phyloP scores from a whole-genome alignment of 2,113 vertebrate species.

The Suricata suricatta region DNA sequence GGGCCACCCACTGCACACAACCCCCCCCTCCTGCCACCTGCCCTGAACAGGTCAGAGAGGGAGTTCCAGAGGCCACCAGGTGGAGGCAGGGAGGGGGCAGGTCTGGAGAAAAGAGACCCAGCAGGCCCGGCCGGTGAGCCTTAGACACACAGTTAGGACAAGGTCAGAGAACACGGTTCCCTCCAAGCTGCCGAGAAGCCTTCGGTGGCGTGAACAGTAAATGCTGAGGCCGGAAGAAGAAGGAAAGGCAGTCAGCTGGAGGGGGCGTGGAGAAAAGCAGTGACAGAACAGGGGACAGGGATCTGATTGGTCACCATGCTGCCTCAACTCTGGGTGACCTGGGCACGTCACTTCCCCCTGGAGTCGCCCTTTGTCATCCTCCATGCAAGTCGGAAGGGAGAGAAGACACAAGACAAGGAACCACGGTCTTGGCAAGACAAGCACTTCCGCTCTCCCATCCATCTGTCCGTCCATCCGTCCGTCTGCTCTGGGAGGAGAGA shows the following conservation, averaged over 20 bases:
- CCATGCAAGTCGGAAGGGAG: background rate
- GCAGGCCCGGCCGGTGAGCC: background rate
- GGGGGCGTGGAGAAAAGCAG: rapidly evolving
- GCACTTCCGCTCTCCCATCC: background rate
- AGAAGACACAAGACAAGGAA: background rate
- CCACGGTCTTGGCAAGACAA: background rate
- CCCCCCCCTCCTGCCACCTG: background rate
- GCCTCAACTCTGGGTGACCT: background rate
- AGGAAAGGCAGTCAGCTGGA: background rate
- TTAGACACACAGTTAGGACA: background rate
- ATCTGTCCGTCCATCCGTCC: rapidly evolving
- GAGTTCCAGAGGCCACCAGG: background rate
- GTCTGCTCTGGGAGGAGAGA: background rate
- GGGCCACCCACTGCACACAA: rapidly evolving
- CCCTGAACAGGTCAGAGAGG: rapidly evolving
- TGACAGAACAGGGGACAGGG: background rate
- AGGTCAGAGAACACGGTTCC: background rate
- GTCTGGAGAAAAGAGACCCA: too few species aligned
- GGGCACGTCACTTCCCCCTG: background rate
- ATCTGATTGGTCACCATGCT: background rate
- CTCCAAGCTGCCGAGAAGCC: too few species aligned
- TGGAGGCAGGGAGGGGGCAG: rapidly evolving
- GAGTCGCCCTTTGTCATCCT: background rate
- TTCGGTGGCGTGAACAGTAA: rapidly evolving
- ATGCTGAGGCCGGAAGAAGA: background rate